Percentiles rank a stretch among this genome's conserved stretches.
These are phyloP conservation scores for Lagria hirta DNA, from an alignment of 2,888 invertebrate species.

Conservation along the genomic window DNA sequence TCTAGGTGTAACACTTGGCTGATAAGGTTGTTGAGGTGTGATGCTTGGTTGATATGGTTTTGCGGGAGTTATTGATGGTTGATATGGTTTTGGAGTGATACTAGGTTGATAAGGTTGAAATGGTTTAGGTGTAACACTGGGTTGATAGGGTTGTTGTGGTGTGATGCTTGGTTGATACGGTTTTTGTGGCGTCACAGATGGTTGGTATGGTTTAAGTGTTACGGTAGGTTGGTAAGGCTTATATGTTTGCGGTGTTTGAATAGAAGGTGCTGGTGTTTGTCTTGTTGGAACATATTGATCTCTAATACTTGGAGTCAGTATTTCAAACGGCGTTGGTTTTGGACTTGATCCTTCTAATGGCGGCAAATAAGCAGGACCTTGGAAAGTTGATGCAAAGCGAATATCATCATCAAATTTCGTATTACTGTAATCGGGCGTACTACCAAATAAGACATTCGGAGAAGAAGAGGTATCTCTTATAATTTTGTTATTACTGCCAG, in stretches of 20 bases:
- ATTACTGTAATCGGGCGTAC: slow-evolving; percentile 48
- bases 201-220: too few relatives aligned
- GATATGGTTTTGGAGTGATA: too few relatives aligned
- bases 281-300: slow-evolving; percentile 18
- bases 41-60: slow-evolving; percentile 25
- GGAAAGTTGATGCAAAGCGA: slow-evolving; percentile 46
- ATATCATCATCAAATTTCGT: slow-evolving; percentile 45
- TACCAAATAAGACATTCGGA: slow-evolving; percentile 37
- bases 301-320: slow-evolving; percentile 2
- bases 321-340: slow-evolving; percentile 23
- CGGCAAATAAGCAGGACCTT: slow-evolving; percentile 52
- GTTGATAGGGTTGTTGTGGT: slow-evolving; percentile 6
- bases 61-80: slow-evolving; percentile 23
- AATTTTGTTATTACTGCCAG: slow-evolving; percentile 43
- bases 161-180: slow-evolving; percentile 25
- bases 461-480: slow-evolving; percentile 42
- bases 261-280: slow-evolving; percentile 11
- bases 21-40: slow-evolving; percentile 4
- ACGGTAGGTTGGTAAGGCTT: slow-evolving; percentile 17
- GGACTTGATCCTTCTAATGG: slow-evolving; percentile 39
- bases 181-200: slow-evolving; percentile 24
- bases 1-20: slow-evolving; percentile 21
- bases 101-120: slow-evolving; percentile 14
- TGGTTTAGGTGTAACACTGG: slow-evolving; percentile 19
- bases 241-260: neutral